Evolutionary conservation across 2,888 invertebrate species (phyloP), one percentile per base, ranked within the genome.

Genomic region (Philaethria dido): DNA sequence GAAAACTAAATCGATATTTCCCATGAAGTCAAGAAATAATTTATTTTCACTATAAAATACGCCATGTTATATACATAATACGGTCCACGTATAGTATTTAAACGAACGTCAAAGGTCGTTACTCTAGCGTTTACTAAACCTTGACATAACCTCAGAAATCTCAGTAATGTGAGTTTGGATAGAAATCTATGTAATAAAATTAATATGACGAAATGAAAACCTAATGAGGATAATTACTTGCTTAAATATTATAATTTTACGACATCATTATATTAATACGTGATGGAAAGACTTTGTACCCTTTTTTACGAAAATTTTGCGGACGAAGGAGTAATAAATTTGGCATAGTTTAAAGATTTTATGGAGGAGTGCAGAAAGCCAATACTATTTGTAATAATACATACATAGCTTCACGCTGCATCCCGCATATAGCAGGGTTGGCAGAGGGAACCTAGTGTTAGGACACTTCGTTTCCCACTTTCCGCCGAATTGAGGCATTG

Each of bases 111-210:
- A 59, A 42, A 57, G 42, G 57, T 64, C 57, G 57, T 57, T 59
- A 45, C 45, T 33, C 36, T 11, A 42, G 33, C 54, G 42, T 29
- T 64, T 64, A 42, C 48, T 59, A 25, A 59, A 62, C 66, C 66
- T 66, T 66, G 66, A 62, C 39, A 18, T 48, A 18, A 62, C 62
- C 66, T 62, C 42, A 13, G 25, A 45, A 47, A 61, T 25, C 47
- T 22, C 22, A 25, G 54, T 62, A 54, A 54, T 36, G n/a, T 47
- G 14, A 65, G 36, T 48, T 62, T 13, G 14, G 42, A 36, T 65
- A 45, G 20, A 54, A 62, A 54, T 52, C 54, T 62, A 22, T 18
- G 54, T 45, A 47, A 47, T 55, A 47, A 44, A 45, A 54, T 54
- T 54, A 44, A 45, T 54, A 39, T 20, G 9, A 60, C 60, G 45